phyloP scores from a whole-genome alignment of 2,113 vertebrate genomes.

The Lota lota region DNA sequence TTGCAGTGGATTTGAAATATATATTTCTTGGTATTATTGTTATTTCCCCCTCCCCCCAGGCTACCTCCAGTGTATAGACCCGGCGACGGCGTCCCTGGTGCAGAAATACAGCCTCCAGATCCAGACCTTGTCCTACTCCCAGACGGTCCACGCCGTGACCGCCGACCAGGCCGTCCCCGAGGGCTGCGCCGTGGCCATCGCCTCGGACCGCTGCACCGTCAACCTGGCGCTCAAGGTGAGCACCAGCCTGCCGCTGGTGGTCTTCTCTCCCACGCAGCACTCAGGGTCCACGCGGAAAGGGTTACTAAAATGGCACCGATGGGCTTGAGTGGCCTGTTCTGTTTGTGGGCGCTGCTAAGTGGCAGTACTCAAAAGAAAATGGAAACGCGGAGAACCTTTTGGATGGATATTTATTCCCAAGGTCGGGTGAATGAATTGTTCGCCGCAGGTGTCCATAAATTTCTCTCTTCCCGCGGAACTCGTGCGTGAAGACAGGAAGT shows the following conservation, averaged over 20 bases:
- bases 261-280: neutral
- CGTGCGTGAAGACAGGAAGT: no score
- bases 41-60: constrained; percentile 59
- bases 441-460: no score
- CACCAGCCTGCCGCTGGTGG: constrained; percentile 1
- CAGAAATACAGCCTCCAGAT: constrained; percentile 76
- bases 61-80: constrained; percentile 82
- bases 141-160: constrained; percentile 65
- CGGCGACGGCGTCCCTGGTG: constrained; percentile 64
- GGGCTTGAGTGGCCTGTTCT: no score
- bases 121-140: constrained; percentile 81
- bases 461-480: no score
- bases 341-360: no score
- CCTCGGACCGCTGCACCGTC: constrained; percentile 85
- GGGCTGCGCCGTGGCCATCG: constrained; percentile 86
- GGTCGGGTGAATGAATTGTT: no score
- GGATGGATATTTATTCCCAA: no score
- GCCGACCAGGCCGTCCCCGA: constrained; percentile 66
- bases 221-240: constrained; percentile 86
- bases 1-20: no score
- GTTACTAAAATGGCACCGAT: no score
- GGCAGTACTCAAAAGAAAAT: no score
- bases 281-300: no score
- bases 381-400: no score
- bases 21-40: neutral